A percentile compares a stretch with the other conserved stretches of the same genome.
Evolutionary conservation across 2,888 invertebrate species (phyloP).

Genomic region (Coenonympha glycerion): DNA sequence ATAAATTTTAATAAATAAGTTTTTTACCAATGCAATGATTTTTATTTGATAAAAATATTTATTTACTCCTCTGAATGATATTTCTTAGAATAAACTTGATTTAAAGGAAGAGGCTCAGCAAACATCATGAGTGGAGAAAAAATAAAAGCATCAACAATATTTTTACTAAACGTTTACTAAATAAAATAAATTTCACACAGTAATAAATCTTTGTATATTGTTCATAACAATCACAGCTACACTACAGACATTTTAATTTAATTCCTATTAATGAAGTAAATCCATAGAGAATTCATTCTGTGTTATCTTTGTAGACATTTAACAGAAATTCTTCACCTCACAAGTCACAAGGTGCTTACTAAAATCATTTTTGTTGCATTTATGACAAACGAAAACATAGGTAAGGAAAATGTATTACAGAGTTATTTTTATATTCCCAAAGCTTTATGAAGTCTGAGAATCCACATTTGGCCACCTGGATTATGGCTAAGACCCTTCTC

Average conservation of each 20-base stretch:
- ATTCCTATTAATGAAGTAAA: not conserved
- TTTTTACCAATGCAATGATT: not conserved
- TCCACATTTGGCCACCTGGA: too few species aligned
- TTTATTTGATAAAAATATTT: not conserved
- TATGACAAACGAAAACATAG: too few species aligned
- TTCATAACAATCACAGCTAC: not conserved
- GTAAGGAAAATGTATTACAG: too few species aligned
- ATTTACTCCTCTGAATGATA: too few species aligned
- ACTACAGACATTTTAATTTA: not conserved
- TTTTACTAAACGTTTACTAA: not conserved
- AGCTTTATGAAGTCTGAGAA: not conserved
- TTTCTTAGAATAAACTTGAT: too few species aligned
- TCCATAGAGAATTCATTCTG: not conserved
- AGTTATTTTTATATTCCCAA: not conserved
- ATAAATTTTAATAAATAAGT: conserved; percentile 3
- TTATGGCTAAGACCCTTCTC: too few species aligned
- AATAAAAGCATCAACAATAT: not conserved
- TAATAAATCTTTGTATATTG: not conserved
- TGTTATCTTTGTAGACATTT: not conserved
- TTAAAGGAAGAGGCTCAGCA: too few species aligned
- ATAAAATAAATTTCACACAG: not conserved
- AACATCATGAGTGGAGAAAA: not conserved
- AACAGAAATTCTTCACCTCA: not conserved
- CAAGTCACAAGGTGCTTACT: too few species aligned
- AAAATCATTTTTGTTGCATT: too few species aligned